Evolutionary conservation across 2,113 vertebrate genomes (phyloP).

Genomic region (Myrmophylax atrothorax): DNA sequence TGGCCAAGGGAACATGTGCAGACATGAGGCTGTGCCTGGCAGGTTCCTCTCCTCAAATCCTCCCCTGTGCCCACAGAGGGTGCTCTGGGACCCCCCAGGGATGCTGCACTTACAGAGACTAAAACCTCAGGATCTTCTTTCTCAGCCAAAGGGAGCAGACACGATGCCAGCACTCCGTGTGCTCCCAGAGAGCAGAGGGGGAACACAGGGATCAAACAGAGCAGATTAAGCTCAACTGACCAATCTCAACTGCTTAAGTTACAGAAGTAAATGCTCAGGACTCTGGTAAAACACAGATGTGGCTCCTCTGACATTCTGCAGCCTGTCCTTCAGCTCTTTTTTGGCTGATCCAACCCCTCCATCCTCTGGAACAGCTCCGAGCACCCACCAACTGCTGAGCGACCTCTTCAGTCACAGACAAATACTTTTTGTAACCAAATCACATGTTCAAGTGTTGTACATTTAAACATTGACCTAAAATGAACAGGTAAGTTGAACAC

Average conservation of each 20-base stretch:
- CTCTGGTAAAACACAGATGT: not conserved
- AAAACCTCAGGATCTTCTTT: accelerated
- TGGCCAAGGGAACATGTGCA: not conserved
- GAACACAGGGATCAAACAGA: not conserved
- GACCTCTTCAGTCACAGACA: conserved; percentile 58
- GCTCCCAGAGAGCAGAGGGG: not conserved
- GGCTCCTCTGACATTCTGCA: conserved; percentile 50
- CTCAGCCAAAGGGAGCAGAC: not conserved
- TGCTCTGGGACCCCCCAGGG: not conserved
- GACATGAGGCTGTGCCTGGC: not conserved
- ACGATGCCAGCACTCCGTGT: accelerated
- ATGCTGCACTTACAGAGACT: not conserved
- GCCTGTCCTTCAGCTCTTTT: conserved; percentile 7
- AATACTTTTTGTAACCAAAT: conserved; percentile 76
- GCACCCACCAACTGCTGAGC: conserved; percentile 68
- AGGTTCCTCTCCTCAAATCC: not conserved
- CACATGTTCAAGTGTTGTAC: conserved; percentile 69
- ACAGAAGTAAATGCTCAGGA: not conserved
- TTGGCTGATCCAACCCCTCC: not conserved
- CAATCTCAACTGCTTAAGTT: not conserved
- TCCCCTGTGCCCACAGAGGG: not conserved
- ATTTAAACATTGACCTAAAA: conserved; percentile 77
- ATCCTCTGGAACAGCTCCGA: not conserved
- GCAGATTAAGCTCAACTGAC: conserved; percentile 55
- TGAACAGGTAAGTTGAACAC: conserved; percentile 55